Evolutionary conservation across 1,140 invertebrate genomes (phyloP).

Genomic region (Caenorhabditis tropicalis): DNA sequence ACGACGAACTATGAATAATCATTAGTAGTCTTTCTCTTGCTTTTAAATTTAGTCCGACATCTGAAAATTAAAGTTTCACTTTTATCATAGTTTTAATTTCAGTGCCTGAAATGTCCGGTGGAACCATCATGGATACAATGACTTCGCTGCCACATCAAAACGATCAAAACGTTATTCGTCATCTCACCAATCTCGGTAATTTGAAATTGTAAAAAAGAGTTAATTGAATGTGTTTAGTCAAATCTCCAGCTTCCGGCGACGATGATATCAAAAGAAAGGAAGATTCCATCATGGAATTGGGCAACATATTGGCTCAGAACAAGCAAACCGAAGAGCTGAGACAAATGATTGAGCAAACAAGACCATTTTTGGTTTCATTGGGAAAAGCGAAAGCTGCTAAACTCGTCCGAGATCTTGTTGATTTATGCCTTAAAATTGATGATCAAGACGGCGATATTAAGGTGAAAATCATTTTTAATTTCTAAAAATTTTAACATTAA

Average conservation of each 20-base stretch:
- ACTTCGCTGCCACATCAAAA: constrained; percentile 60
- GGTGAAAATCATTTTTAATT: constrained; percentile 72
- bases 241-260: constrained; percentile 60
- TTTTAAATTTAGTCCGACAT: no score
- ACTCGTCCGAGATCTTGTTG: constrained; percentile 91
- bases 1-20: no score
- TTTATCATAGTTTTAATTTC: neutral
- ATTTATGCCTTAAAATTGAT: constrained; percentile 90
- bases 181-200: constrained; percentile 63
- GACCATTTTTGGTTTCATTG: constrained; percentile 88
- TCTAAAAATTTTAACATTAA: neutral
- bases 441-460: constrained; percentile 77
- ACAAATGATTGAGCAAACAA: constrained; percentile 75
- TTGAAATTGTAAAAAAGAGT: no score
- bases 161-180: constrained; percentile 61
- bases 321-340: constrained; percentile 63
- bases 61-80: neutral
- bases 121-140: constrained; percentile 62
- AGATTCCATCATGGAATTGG: constrained; percentile 65
- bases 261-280: constrained; percentile 65
- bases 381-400: constrained; percentile 99
- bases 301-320: constrained; percentile 59
- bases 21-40: no score
- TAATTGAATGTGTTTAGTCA: constrained; percentile 58
- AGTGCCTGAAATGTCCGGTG: constrained; percentile 61